Percentiles rank a stretch among this genome's conserved stretches.
phyloP scores from a whole-genome alignment of 2,797 vertebrate genomes.

The Aulostomus chinensis region DNA sequence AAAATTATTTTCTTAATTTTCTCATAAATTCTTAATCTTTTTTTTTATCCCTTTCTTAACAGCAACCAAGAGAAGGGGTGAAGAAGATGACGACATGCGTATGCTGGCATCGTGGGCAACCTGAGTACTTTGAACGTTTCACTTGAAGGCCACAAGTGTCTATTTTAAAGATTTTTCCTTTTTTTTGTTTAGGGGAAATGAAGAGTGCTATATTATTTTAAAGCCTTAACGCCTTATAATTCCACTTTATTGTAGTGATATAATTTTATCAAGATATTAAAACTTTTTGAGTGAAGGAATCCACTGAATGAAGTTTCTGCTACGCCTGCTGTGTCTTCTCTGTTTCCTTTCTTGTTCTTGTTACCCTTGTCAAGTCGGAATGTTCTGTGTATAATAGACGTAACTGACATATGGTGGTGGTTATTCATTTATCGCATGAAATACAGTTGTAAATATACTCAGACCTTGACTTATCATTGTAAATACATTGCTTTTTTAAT shows the following conservation, averaged over 20 bases:
- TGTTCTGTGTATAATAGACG: not conserved
- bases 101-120: slow-evolving; percentile 76
- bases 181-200: slow-evolving; percentile 16
- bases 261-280: slow-evolving; percentile 12
- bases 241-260: not conserved
- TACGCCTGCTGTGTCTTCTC: too few species aligned
- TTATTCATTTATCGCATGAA: not conserved
- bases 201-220: slow-evolving; percentile 16
- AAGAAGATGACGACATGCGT: slow-evolving; percentile 80
- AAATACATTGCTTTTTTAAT: slow-evolving; percentile 31
- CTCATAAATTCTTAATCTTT: not conserved
- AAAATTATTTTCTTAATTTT: too few species aligned
- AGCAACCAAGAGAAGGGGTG: slow-evolving; percentile 77
- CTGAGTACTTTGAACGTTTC: slow-evolving; percentile 27
- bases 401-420: not conserved
- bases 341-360: not conserved
- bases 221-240: not conserved
- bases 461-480: slow-evolving; percentile 33
- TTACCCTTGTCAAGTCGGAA: not conserved
- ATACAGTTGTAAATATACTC: slow-evolving; percentile 61
- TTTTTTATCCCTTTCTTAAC: slow-evolving; percentile 20
- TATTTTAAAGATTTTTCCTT: not conserved
- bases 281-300: slow-evolving; percentile 49
- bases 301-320: too few species aligned
- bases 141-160: not conserved